Evolutionary conservation across 2,797 vertebrate genomes (phyloP), one percentile per base, ranked within the genome.

Genomic region (Takifugu ocellatus): DNA sequence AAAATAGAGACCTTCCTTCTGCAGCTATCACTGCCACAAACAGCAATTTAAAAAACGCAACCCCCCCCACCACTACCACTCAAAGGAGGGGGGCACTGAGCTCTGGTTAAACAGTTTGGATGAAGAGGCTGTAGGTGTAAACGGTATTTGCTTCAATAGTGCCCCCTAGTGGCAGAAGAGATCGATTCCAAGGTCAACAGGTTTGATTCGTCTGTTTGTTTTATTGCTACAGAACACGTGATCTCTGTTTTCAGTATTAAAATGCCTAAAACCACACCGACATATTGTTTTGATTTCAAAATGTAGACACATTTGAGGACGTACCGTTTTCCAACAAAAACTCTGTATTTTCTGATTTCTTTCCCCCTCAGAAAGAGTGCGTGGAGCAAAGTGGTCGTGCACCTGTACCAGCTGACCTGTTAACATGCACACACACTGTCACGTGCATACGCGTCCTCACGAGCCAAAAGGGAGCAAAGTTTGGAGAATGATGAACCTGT

Each of bases 121-220:
- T 58, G 50, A 56, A 59, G 63, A 72, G 59, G 6, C 27, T 29
- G 27, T 51, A 68, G 27, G 3, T 6, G 12, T 12, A 3, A 36
- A 58, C 39, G 53, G 68, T 81, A 45, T 70, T 85, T 82, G 78
- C 70, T 68, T 85, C 85, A 89, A 90, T 84, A 89, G 73, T 84
- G 87, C 83, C 83, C 81, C 75, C 87, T 42, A 84, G 80, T 84
- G 88, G 85, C 2, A 25, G 15, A 2, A 57, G 36, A 55, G 25
- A 56, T 2, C 3, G 33, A 33, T 33, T 33, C 8, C 1, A 8
- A 33, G 8, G 9, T 33, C 33, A 33, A 33, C 33, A 33, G 33
- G 33, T 33, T 33, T 33, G 33, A 33, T 11, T 21, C 21, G 33
- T 33, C 33, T 9, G 33, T 33, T 33, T 29, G 7, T 29, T 29